Evolutionary conservation across 2,113 vertebrate species (phyloP), one percentile per base, ranked within the genome.

Genomic region (Neodontobutis hainanensis): DNA sequence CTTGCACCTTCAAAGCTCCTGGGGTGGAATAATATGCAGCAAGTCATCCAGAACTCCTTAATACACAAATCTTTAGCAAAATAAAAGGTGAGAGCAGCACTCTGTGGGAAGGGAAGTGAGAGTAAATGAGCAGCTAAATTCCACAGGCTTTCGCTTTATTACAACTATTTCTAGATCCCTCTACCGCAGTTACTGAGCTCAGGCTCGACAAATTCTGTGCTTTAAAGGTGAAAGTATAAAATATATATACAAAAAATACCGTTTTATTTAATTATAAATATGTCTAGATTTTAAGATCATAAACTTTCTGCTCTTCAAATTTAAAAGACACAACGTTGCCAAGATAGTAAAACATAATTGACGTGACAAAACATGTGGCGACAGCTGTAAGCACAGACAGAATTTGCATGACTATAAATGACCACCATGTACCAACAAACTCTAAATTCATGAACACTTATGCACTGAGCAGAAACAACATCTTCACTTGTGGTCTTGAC

Each of bases 31-130:
- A 92, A 91, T 90, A 88, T 77, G 89, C 81, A 82, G 77, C 78
- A 86, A 93, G 84, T 90, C 89, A 86, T 89, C 89, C 90, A 90
- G 85, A 91, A 91, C 87, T 81, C 79, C 87, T 85, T 88, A 88
- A 90, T 87, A 88, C 73, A 82, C 85, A 89, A 89, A 88, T 84
- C 76, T 88, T 75, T 74, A 70, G 38, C 73, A 85, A 86, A 88
- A 87, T 66, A 84, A 63, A 77, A 77, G 74, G 63, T 43, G 11
- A 72, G 62, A 62, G 60, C 27, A 52, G 60, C 42, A 58, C 75
- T 63, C 67, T 46, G 57, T 72, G 63, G 76, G 48, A 78, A 83
- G 55, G 48, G 52, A 16, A 57, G 61, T 38, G 7, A 81, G 73
- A 75, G 60, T 71, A 65, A 85, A 80, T 50, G 70, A 69, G 59